Base-by-base conservation (phyloP, 2,888 invertebrate genomes). In the Parnassius apollo region DNA sequence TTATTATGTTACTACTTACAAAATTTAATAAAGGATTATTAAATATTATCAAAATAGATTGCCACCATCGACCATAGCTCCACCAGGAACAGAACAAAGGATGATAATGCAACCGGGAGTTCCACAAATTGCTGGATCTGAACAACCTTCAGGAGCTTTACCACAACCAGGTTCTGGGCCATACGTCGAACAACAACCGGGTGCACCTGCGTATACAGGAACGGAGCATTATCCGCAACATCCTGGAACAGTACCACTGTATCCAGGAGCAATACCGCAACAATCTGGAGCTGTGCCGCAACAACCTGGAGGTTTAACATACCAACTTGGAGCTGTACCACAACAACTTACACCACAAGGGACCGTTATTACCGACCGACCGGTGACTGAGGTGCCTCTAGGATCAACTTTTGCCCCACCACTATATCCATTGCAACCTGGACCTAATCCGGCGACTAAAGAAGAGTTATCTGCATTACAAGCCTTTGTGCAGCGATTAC, bases 401-500 rank as follows among this genome's bases (percentile, higher is more conserved):
- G 10, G 10, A 2, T 1, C 44, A 44, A 10, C 44, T 2, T 44
- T 44, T 44, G 44, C 61, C 12, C 50, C 66, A 7, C 59, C 65
- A 9, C 51, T 68, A 10, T 11, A 65, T 0, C 55, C 55, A 12
- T 48, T 60, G 9, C 48, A 63, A 9, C 35, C 46, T 0, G 52
- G 66, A 13, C 12, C 44, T 60, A 50, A 54, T n/a, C 13, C 52
- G 1, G 61, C 60, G 4, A 66, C 69, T 8, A 71, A 68, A 56
- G 35, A 35, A 25, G 75, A 76, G 2, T 49, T 49, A 13, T 13
- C 68, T 75, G 54, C 57, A 54, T 2, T 65, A 69, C 9, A 49
- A 49, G 13, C 13, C 49, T 49, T 49, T 13, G 52, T 83, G n/a
- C 66, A 74, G 2, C 70, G 65, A 2, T 65, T 83, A 25, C 75